A percentile compares a stretch with the other conserved stretches of the same genome.
Conservation (phyloP, 2,888 invertebrate species). For the Drosophila longiperda region DNA sequence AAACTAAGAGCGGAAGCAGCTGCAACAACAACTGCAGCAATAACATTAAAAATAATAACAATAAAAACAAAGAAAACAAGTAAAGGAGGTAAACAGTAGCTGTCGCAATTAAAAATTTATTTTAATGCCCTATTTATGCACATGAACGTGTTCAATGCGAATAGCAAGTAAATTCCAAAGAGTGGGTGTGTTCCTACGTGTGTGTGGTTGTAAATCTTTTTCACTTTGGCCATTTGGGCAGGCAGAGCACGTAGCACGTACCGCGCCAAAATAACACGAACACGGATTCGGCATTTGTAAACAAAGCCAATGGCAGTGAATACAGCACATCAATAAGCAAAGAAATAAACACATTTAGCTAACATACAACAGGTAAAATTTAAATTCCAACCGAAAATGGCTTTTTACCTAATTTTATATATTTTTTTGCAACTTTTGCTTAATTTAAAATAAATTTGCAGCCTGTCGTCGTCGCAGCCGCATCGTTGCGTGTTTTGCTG, state of each 20-base stretch:
- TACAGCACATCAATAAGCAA: constrained; percentile 22
- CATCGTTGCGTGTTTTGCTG: constrained; percentile 42
- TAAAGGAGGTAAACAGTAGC: constrained; percentile 48
- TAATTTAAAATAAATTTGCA: constrained; percentile 55
- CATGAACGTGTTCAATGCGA: constrained; percentile 37
- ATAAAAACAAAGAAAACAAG: constrained; percentile 27
- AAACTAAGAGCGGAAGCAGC: constrained; percentile 40
- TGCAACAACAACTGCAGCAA: constrained; percentile 9
- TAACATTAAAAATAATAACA: constrained; percentile 18
- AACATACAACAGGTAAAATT: constrained; percentile 66
- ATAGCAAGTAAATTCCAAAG: constrained; percentile 35
- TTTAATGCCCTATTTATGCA: constrained; percentile 71
- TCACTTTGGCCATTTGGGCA: constrained; percentile 48
- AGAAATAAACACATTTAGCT: constrained; percentile 12
- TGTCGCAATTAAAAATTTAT: constrained; percentile 73
- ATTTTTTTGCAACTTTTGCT: constrained; percentile 10
- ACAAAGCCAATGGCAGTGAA: constrained; percentile 61
- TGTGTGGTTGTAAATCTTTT: constrained; percentile 63
- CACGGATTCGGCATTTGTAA: constrained; percentile 49
- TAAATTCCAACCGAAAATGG: constrained; percentile 28
- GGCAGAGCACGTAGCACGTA: constrained; percentile 62
- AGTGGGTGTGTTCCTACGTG: constrained; percentile 21
- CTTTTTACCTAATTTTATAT: constrained; percentile 7
- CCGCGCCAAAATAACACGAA: constrained; percentile 57
- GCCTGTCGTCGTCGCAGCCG: constrained; percentile 58